A percentile compares a stretch with the other conserved stretches of the same genome.
Conservation (phyloP, 2,113 vertebrate genomes). For the Limnothrissa miodon region DNA sequence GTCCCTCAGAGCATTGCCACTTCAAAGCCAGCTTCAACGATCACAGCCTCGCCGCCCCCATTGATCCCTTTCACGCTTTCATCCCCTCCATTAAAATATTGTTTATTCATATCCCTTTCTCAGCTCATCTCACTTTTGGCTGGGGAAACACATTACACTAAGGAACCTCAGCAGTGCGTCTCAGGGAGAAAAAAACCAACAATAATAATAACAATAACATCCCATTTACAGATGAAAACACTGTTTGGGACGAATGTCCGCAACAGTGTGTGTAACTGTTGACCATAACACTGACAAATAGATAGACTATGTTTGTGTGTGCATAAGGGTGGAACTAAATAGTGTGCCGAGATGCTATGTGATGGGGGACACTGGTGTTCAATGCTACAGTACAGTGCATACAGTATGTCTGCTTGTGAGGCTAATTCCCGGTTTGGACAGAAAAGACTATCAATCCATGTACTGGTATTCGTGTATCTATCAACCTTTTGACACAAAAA, state of each 20-base stretch:
- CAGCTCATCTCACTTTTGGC: constrained; percentile 69
- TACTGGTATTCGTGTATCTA: too few species aligned
- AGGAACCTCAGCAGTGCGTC: constrained; percentile 35
- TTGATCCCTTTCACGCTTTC: constrained; percentile 88
- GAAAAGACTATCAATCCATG: too few species aligned
- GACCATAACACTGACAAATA: too few species aligned
- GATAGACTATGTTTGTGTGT: too few species aligned
- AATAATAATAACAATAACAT: constrained; percentile 4
- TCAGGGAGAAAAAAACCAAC: constrained; percentile 10
- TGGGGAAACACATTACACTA: constrained; percentile 54
- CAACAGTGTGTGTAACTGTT: too few species aligned
- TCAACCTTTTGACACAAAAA: neutral
- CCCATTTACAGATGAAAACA: neutral
- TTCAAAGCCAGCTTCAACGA: constrained; percentile 81
- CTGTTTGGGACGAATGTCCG: neutral
- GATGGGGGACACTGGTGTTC: too few species aligned
- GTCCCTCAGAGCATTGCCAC: constrained; percentile 75
- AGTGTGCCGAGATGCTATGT: too few species aligned
- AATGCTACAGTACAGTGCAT: too few species aligned
- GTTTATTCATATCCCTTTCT: constrained; percentile 79
- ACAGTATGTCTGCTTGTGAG: too few species aligned
- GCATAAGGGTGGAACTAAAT: too few species aligned
- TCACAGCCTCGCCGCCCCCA: constrained; percentile 77
- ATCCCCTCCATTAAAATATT: constrained; percentile 76
- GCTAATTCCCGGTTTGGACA: too few species aligned